phyloP scores from a whole-genome alignment of 2,797 vertebrate species.

The Hydrocynus forskahlii region DNA sequence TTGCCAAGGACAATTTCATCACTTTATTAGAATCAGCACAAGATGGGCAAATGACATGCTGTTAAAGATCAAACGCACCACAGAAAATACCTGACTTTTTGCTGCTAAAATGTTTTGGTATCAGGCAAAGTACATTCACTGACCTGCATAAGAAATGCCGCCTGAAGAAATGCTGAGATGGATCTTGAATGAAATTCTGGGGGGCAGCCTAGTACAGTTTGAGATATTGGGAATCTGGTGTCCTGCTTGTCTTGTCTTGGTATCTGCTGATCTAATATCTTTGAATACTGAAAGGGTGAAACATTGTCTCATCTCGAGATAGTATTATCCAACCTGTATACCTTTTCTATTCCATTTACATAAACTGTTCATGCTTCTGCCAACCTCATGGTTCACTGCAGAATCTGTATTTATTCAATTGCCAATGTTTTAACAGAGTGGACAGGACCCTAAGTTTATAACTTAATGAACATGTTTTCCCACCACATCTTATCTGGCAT shows the following conservation, averaged over 20 bases:
- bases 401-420: not conserved
- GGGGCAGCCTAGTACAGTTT: constrained; percentile 1
- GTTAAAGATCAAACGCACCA: constrained; percentile 41
- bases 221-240: not conserved
- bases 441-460: not conserved
- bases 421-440: not conserved
- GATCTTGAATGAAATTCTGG: not conserved
- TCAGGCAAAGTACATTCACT: constrained; percentile 22
- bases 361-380: not conserved
- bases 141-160: constrained; percentile 22
- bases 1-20: constrained; percentile 35
- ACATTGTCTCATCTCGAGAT: not conserved
- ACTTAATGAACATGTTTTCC: not conserved
- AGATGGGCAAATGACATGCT: constrained; percentile 56
- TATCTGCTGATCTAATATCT: not conserved
- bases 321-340: not conserved
- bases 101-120: constrained; percentile 8
- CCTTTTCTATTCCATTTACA: not conserved
- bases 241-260: constrained; percentile 2
- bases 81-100: constrained; percentile 1
- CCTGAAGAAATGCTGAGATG: constrained; percentile 15
- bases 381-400: not conserved
- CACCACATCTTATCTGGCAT: not conserved
- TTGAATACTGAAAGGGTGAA: not conserved
- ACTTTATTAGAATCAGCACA: constrained; percentile 61